Conservation (phyloP, 2,888 invertebrate genomes). For the Acronicta leporina region DNA sequence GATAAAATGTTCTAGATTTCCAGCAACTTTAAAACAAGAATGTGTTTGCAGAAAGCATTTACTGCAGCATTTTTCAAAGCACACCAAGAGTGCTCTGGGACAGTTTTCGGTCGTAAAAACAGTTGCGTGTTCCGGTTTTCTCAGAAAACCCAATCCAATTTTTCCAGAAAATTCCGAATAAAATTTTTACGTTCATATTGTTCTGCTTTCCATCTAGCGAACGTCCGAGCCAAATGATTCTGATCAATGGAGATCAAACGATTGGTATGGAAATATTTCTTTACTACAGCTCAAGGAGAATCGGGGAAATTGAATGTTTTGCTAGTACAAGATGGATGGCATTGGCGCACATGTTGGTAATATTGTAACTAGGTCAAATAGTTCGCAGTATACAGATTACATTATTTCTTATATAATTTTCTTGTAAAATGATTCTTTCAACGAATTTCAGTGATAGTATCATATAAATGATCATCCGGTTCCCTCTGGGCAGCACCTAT, state of each 20-base stretch:
- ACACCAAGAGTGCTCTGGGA: not conserved
- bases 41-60: not conserved
- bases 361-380: not conserved
- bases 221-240: slow-evolving; percentile 49
- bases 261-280: slow-evolving; percentile 47
- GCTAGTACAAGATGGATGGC: not conserved
- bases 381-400: no score
- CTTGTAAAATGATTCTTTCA: no score
- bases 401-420: no score
- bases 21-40: slow-evolving; percentile 1
- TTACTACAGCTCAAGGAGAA: slow-evolving; percentile 34
- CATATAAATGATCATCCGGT: no score
- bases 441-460: no score
- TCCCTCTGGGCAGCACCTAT: no score
- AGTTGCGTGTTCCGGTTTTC: slow-evolving; percentile 7
- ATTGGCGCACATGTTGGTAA: not conserved
- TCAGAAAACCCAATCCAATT: slow-evolving; percentile 16
- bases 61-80: not conserved
- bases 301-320: slow-evolving; percentile 39
- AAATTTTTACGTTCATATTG: slow-evolving; percentile 43
- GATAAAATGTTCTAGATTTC: slow-evolving; percentile 1
- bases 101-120: slow-evolving; percentile 18
- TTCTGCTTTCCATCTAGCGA: slow-evolving; percentile 26
- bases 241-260: slow-evolving; percentile 51
- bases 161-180: slow-evolving; percentile 15